Conservation (phyloP, 2,797 vertebrate species). For the Benthosema pterotum region DNA sequence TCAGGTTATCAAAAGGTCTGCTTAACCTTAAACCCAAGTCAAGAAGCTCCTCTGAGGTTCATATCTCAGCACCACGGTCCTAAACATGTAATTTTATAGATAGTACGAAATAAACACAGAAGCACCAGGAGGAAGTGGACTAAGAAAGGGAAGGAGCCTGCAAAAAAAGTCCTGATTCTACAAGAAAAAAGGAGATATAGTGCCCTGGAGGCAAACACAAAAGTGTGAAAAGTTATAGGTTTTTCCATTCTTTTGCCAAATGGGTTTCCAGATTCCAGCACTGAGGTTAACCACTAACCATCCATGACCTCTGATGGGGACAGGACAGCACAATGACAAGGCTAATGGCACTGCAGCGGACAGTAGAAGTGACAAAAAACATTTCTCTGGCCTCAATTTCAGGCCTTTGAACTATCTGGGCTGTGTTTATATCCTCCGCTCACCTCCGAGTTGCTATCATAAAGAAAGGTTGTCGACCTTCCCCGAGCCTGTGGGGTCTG, state of each 20-base stretch:
- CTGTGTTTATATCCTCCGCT: conserved; percentile 51
- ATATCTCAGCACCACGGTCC: no score
- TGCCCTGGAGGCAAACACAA: no score
- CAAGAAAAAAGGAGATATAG: no score
- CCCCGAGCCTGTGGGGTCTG: background rate
- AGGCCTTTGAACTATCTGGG: conserved; percentile 50
- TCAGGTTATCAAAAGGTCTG: no score
- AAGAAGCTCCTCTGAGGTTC: conserved; percentile 43
- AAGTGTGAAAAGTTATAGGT: no score
- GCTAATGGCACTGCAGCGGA: conserved; percentile 45
- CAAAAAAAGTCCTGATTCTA: no score
- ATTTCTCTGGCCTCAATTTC: conserved; percentile 56
- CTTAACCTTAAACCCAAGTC: no score
- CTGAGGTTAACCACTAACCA: conserved; percentile 31
- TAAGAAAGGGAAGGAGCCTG: no score
- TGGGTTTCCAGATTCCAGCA: background rate
- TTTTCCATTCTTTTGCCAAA: no score
- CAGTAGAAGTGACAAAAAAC: conserved; percentile 46
- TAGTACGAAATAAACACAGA: no score
- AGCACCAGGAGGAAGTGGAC: no score
- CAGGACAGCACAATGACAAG: conserved; percentile 53
- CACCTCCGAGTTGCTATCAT: conserved; percentile 14
- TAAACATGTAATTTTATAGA: no score
- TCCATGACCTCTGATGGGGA: conserved; percentile 39
- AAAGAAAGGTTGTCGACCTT: background rate